Percentiles rank a stretch among this genome's conserved stretches.
These are phyloP conservation scores for Mobula birostris DNA, from an alignment of 2,113 vertebrate species.

Conservation along the genomic window DNA sequence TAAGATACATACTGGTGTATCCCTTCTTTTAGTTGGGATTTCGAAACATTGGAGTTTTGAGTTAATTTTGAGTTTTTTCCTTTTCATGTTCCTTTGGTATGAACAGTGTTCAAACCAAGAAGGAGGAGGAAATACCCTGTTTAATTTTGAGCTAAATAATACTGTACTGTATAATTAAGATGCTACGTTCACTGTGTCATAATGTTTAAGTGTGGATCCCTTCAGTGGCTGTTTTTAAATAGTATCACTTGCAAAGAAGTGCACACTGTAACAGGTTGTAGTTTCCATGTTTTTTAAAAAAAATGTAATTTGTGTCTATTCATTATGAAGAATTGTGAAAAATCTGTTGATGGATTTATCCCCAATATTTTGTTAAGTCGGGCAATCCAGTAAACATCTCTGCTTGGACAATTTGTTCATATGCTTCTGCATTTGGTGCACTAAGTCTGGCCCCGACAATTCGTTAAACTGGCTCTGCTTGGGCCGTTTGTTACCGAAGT, in stretches of 20 bases:
- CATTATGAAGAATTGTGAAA: neutral
- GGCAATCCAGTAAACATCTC: too few relatives aligned
- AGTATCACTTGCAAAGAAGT: too few relatives aligned
- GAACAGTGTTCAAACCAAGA: neutral
- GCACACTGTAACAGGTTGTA: too few relatives aligned
- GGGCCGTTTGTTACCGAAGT: too few relatives aligned
- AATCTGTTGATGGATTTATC: neutral
- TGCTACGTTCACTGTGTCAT: neutral
- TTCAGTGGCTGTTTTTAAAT: neutral
- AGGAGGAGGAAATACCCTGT: neutral
- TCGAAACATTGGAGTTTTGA: neutral
- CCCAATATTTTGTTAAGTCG: too few relatives aligned
- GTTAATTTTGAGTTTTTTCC: neutral
- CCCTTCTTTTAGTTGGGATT: neutral
- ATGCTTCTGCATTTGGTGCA: too few relatives aligned
- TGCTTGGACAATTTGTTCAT: too few relatives aligned
- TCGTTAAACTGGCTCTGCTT: too few relatives aligned
- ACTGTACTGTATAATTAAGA: too few relatives aligned
- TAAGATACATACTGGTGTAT: neutral
- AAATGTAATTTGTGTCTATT: neutral
- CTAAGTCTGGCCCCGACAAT: too few relatives aligned
- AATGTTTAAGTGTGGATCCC: neutral
- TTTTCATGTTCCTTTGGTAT: neutral
- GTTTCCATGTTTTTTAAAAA: too few relatives aligned
- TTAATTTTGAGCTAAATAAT: too few relatives aligned